phyloP scores from a whole-genome alignment of 2,113 vertebrate species.

The Ciconia boyciana region DNA sequence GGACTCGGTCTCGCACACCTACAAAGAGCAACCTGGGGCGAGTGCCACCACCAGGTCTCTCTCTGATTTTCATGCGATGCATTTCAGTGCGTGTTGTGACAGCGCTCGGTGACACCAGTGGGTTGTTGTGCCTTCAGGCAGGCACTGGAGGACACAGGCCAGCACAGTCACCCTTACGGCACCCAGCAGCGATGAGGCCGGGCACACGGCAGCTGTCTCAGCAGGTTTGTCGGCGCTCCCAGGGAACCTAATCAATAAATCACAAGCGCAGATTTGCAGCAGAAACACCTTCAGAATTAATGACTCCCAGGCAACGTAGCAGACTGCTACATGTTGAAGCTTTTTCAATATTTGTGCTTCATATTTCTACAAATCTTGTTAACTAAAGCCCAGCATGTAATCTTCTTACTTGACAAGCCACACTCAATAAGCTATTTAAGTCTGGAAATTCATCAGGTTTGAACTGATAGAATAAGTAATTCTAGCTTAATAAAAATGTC shows the following conservation, averaged over 20 bases:
- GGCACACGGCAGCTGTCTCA: accelerated
- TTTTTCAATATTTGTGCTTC: constrained; percentile 29
- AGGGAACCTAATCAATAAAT: neutral
- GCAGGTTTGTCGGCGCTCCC: neutral
- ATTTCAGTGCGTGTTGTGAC: accelerated
- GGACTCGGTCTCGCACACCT: neutral
- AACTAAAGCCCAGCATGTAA: constrained; percentile 28
- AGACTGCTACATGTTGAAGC: neutral
- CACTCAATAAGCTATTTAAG: constrained; percentile 28
- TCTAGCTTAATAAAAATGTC: constrained; percentile 33
- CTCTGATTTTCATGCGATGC: accelerated
- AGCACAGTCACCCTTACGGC: accelerated
- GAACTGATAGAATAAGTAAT: neutral
- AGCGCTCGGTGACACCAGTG: accelerated
- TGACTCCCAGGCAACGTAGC: neutral
- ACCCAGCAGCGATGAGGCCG: neutral
- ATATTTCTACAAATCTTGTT: constrained; percentile 16
- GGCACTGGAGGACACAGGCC: neutral
- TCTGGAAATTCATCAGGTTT: constrained; percentile 46
- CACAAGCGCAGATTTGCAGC: neutral
- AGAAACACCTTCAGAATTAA: neutral
- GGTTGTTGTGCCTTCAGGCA: neutral
- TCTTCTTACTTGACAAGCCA: constrained; percentile 18
- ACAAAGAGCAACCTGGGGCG: accelerated
- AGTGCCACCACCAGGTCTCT: neutral